These are phyloP conservation scores for Cyclophora albipunctata DNA, from an alignment of 2,888 invertebrate species.

Conservation along the genomic window DNA sequence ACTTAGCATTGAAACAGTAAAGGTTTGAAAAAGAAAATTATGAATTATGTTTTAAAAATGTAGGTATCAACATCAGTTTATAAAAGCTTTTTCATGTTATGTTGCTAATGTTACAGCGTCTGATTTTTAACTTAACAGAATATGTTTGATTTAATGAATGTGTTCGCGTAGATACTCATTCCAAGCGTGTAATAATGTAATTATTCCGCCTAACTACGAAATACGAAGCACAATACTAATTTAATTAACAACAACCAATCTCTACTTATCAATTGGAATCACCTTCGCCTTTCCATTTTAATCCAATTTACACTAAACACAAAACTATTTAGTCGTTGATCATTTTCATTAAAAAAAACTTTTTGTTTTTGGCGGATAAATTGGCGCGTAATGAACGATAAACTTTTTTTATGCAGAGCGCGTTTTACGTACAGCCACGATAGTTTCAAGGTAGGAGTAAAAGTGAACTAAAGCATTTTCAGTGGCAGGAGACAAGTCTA, in stretches of 20 bases:
- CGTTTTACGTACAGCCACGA: slow-evolving; percentile 22
- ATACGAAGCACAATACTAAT: not conserved
- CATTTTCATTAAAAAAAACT: slow-evolving; percentile 9
- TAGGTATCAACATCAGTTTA: too few species aligned
- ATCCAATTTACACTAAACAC: slow-evolving; percentile 10
- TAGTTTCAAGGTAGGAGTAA: slow-evolving; percentile 25
- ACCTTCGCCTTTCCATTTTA: slow-evolving; percentile 68
- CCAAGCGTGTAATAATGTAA: too few species aligned
- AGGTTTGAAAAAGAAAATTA: too few species aligned
- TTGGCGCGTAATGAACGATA: slow-evolving; percentile 1
- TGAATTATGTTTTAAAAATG: too few species aligned
- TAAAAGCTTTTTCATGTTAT: too few species aligned
- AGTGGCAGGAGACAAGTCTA: slow-evolving; percentile 42
- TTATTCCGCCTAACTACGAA: too few species aligned
- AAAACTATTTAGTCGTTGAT: slow-evolving; percentile 31
- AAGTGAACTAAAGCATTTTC: slow-evolving; percentile 44
- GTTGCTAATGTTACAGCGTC: too few species aligned
- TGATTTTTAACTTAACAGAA: too few species aligned
- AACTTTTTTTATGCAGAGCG: slow-evolving; percentile 12
- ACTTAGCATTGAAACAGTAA: too few species aligned
- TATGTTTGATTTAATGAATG: too few species aligned
- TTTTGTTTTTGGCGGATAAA: slow-evolving; percentile 20
- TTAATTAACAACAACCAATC: slow-evolving; percentile 2
- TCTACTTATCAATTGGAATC: slow-evolving; percentile 33
- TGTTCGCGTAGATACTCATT: too few species aligned